phyloP scores from a whole-genome alignment of 2,113 vertebrate genomes.

The Anarrhichthys ocellatus region DNA sequence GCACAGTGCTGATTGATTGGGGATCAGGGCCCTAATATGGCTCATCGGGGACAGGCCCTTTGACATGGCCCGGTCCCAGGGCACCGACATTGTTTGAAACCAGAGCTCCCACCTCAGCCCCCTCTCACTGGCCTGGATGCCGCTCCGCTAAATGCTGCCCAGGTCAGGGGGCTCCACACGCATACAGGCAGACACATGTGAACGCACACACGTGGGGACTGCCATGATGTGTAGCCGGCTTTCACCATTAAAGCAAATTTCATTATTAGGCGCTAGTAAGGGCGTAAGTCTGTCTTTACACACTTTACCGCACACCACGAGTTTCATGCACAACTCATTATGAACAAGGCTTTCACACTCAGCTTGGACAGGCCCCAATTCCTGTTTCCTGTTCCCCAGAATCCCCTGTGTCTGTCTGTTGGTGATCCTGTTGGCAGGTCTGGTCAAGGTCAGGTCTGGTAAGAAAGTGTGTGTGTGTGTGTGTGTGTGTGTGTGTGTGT shows the following conservation, averaged over 20 bases:
- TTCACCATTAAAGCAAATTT: slow-evolving; percentile 59
- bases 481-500: background rate
- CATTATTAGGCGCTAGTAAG: slow-evolving; percentile 42
- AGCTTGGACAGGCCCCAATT: slow-evolving; percentile 65
- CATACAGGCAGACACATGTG: slow-evolving; percentile 1
- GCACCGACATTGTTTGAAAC: slow-evolving; percentile 74
- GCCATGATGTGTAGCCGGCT: slow-evolving; percentile 13
- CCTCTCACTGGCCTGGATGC: slow-evolving; percentile 52
- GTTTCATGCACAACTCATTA: slow-evolving; percentile 58
- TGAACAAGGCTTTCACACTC: slow-evolving; percentile 56
- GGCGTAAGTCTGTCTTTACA: slow-evolving; percentile 32
- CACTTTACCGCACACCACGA: slow-evolving; percentile 41
- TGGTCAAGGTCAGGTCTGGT: slow-evolving; percentile 77
- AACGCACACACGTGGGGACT: slow-evolving; percentile 15
- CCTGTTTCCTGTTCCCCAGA: slow-evolving; percentile 80
- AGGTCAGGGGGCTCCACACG: slow-evolving; percentile 29
- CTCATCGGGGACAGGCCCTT: slow-evolving; percentile 81
- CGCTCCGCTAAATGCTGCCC: slow-evolving; percentile 64
- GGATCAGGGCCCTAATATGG: slow-evolving; percentile 79
- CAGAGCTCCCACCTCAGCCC: slow-evolving; percentile 56
- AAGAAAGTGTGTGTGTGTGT: slow-evolving; percentile 21
- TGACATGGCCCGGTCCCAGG: slow-evolving; percentile 74
- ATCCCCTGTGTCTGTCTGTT: slow-evolving; percentile 70
- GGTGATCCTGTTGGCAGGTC: slow-evolving; percentile 74
- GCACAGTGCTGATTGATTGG: slow-evolving; percentile 82